phyloP scores from a whole-genome alignment of 2,113 vertebrate species.

The Hystrix brachyura region DNA sequence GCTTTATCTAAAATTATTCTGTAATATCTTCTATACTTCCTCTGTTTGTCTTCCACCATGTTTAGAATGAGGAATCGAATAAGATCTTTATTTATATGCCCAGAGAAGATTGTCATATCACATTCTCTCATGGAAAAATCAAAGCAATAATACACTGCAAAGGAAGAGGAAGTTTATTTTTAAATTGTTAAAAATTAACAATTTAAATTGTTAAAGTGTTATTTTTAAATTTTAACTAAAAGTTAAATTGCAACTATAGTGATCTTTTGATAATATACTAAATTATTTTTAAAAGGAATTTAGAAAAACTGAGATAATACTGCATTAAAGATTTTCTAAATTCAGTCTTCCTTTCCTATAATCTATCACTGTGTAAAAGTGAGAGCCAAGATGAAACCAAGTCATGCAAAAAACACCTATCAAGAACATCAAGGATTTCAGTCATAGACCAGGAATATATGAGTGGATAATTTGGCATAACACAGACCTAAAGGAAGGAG shows the following conservation, averaged over 20 bases:
- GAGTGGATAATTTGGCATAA: neutral
- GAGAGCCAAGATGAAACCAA: neutral
- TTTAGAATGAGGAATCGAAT: neutral
- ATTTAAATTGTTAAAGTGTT: neutral
- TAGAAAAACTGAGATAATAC: neutral
- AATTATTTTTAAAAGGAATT: neutral
- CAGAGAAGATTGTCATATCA: neutral
- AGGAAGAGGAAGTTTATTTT: neutral
- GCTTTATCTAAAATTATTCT: neutral
- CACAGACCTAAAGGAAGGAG: neutral
- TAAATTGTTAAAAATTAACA: neutral
- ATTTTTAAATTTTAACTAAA: neutral
- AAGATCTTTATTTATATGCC: conserved; percentile 54
- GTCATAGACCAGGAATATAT: neutral
- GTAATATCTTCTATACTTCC: neutral
- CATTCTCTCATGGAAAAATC: neutral
- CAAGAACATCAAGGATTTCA: neutral
- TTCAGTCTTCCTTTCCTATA: neutral
- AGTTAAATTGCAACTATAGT: neutral
- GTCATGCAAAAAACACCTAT: neutral
- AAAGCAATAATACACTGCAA: neutral
- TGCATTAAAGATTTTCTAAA: neutral
- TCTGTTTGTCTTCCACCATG: neutral
- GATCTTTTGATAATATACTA: neutral
- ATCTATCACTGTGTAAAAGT: neutral